phyloP scores from a whole-genome alignment of 2,888 invertebrate species.

The Busseola fusca region DNA sequence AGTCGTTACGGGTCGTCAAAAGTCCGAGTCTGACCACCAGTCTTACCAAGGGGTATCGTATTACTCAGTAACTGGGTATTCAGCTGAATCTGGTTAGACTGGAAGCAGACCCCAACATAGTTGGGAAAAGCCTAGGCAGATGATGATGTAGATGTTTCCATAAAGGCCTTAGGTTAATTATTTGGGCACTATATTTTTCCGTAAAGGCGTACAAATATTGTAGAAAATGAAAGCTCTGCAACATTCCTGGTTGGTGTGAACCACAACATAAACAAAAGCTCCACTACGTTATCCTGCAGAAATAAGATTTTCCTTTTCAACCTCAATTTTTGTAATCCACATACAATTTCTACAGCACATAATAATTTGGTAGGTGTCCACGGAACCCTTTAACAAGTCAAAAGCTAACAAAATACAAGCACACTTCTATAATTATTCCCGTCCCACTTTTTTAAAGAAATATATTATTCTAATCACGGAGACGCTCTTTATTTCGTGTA shows the following conservation, averaged over 20 bases:
- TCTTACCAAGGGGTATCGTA: too few species aligned
- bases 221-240: background rate
- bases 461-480: slow-evolving; percentile 65
- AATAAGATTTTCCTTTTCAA: slow-evolving; percentile 22
- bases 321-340: slow-evolving; percentile 8
- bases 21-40: too few species aligned
- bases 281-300: background rate
- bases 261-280: background rate
- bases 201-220: too few species aligned
- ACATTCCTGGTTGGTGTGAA: background rate
- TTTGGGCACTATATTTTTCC: too few species aligned
- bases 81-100: too few species aligned
- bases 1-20: too few species aligned
- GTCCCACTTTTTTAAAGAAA: slow-evolving; percentile 43
- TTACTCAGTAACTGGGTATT: too few species aligned
- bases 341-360: slow-evolving; percentile 25
- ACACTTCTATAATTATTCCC: slow-evolving; percentile 36
- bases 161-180: too few species aligned
- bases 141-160: too few species aligned
- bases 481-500: slow-evolving; percentile 58
- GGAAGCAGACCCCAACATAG: too few species aligned
- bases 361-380: slow-evolving; percentile 22
- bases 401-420: slow-evolving; percentile 33
- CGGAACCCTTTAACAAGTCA: slow-evolving; percentile 44
- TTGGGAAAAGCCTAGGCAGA: too few species aligned